These are phyloP conservation scores for Heliocidaris tuberculata DNA, from an alignment of 35 echinoderm and acorn worm genomes.

Conservation along the genomic window DNA sequence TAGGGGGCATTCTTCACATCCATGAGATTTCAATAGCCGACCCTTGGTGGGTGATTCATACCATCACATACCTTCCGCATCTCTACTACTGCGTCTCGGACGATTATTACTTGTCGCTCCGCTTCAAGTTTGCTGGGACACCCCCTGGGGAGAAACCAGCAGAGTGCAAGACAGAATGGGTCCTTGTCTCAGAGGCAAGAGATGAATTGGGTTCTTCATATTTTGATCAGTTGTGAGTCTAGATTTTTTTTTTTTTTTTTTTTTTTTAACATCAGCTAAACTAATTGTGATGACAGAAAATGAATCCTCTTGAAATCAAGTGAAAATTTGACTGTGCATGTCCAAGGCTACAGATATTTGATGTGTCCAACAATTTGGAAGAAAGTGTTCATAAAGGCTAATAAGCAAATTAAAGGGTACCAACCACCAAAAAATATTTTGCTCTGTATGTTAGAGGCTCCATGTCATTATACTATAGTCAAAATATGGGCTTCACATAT, in stretches of 20 bases:
- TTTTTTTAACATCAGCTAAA: not conserved
- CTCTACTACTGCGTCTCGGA: constrained; percentile 49
- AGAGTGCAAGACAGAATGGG: not conserved
- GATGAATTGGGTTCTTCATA: not conserved
- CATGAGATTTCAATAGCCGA: constrained; percentile 56
- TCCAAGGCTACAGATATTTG: too few relatives aligned
- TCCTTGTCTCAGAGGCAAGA: not conserved
- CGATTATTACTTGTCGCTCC: not conserved
- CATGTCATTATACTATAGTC: too few relatives aligned
- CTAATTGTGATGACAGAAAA: too few relatives aligned
- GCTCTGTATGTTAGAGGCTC: too few relatives aligned
- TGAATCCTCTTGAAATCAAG: too few relatives aligned
- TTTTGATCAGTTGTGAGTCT: constrained; percentile 12
- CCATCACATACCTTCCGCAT: constrained; percentile 57
- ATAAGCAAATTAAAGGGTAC: too few relatives aligned
- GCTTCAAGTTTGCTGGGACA: not conserved
- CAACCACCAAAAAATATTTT: too few relatives aligned
- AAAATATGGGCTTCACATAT: too few relatives aligned
- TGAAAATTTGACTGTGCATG: too few relatives aligned
- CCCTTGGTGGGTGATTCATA: constrained; percentile 56
- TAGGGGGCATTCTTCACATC: constrained; percentile 66
- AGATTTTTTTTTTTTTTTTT: not conserved
- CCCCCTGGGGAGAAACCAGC: not conserved
- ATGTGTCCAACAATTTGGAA: too few relatives aligned
- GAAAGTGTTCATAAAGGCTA: too few relatives aligned